Base-by-base conservation (phyloP, 1,140 invertebrate genomes). In the Drosophila micromelanica region DNA sequence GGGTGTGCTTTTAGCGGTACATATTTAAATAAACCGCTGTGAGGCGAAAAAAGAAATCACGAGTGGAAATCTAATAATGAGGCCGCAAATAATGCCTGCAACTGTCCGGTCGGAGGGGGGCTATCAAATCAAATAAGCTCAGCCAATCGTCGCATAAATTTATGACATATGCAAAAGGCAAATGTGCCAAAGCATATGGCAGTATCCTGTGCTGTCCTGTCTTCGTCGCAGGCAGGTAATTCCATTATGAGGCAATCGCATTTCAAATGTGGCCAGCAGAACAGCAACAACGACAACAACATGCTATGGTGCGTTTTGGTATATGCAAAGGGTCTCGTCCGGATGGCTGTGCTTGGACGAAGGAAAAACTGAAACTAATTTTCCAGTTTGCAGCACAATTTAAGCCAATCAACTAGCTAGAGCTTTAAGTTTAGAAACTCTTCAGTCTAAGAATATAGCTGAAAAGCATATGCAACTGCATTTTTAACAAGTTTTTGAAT, bases 61-160 rank as follows among this genome's bases (percentile, higher is more conserved):
- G 79, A 78, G 75, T 70, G 72, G 38, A 82, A 87, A 87, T 89
- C 76, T 61, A 87, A 87, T 87, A 87, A 79, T 49, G 38, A 43
- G 57, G 40, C 51, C 46, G 45, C 45, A 73, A 35, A 59, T 48
- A 48, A 61, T 45, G 56, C 54, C 62, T 56, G 13, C 20, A 13
- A 52, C 13, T 32, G n/a, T 35, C 20, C 7, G 40, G 20, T 30
- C 15, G 17, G 4, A 30, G 3, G 1, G 27, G 32, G 72, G 56
- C 65, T 60, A 82, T 79, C 76, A 84, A 89, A 89, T 89, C 79
- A 81, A 89, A 89, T 89, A 49, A 78, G 79, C 80, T 74, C 76
- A 80, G 65, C 79, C 84, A 89, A 87, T 84, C 84, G 84, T 84
- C 63, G 76, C 76, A 84, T 74, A 72, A 89, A 89, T 79, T 70